These are phyloP conservation scores for Lynx canadensis DNA, from an alignment of 2,113 vertebrate genomes.

Conservation along the genomic window DNA sequence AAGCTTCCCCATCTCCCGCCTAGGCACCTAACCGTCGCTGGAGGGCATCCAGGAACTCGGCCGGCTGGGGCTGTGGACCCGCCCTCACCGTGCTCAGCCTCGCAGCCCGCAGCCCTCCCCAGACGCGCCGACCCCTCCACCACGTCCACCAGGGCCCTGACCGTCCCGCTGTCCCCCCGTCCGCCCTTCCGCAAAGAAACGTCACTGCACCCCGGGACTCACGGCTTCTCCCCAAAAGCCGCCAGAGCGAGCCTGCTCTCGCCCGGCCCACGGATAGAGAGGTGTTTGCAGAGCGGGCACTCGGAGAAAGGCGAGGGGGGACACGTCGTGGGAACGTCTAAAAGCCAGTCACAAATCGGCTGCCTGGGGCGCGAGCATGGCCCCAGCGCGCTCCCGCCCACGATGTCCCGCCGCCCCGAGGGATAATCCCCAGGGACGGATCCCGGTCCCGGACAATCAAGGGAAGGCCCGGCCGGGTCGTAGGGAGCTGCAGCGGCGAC, in stretches of 20 bases:
- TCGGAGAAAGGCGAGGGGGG: not conserved
- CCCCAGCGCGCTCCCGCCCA: not conserved
- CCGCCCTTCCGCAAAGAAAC: not conserved
- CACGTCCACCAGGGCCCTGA: not conserved
- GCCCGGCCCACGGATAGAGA: not conserved
- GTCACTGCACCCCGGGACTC: not conserved
- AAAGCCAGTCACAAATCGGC: constrained; percentile 23
- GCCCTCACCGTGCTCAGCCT: too few relatives aligned
- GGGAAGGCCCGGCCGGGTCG: constrained; percentile 61
- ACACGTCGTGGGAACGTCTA: constrained; percentile 13
- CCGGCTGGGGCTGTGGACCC: too few relatives aligned
- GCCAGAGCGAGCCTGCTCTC: not conserved
- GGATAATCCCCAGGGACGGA: not conserved
- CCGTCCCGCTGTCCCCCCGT: not conserved
- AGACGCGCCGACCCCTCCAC: too few relatives aligned
- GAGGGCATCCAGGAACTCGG: too few relatives aligned
- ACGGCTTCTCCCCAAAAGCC: not conserved
- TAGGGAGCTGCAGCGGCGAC: not conserved
- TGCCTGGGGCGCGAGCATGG: not conserved
- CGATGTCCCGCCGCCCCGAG: not conserved
- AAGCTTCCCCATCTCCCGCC: too few relatives aligned
- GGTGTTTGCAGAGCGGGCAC: not conserved
- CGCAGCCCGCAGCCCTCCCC: too few relatives aligned
- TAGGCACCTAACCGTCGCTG: too few relatives aligned
- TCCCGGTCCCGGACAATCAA: not conserved